Base-by-base conservation (phyloP, 2,888 invertebrate species). In the Hanleya hanleyi region DNA sequence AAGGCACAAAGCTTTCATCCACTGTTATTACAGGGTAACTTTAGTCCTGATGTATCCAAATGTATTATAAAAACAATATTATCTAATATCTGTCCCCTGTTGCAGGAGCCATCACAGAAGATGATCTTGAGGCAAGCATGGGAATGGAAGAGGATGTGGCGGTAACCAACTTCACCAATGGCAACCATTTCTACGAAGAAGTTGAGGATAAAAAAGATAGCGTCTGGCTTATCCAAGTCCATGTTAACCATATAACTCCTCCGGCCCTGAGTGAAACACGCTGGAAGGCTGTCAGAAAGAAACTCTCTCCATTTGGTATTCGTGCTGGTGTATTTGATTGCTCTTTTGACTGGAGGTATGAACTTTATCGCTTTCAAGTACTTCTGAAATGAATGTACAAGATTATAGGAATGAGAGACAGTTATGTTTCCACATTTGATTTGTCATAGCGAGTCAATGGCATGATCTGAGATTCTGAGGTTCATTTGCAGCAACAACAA, bases 181-280 rank as follows among this genome's bases (percentile, higher is more conserved):
- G 90, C 29, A 81, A 86, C 49, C 90, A 91, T 78, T 91, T 91
- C 81, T 89, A 90, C 73, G 90, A 91, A 77, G 88, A 91, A 84
- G 92, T 92, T 6, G 92, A 92, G 80, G 92, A 92, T 81, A 91
- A 91, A 32, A 92, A 92, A 82, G 92, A 92, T 84, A 91, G 91
- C 79, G 91, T 92, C 12, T 92, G 92, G 92, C 82, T 92, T 49
- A 91, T 92, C 1, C 92, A 92, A 82, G 91, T 92, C 1, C 82
- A 90, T 22, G 85, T 88, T 70, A 47, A 84, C 70, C 76, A 77
- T 37, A 62, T 69, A 6, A 51, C 36, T 18, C 66, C 77, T 1
- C 68, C 73, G 4, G 65, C 81, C 26, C 73, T 81, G 1, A 73
- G 79, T 6, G 83, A 85, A 33, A 69, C 74, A 12, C 86, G 87